Evolutionary conservation across 2,113 vertebrate genomes (phyloP).

Genomic region (Ivindomyrus marchei): DNA sequence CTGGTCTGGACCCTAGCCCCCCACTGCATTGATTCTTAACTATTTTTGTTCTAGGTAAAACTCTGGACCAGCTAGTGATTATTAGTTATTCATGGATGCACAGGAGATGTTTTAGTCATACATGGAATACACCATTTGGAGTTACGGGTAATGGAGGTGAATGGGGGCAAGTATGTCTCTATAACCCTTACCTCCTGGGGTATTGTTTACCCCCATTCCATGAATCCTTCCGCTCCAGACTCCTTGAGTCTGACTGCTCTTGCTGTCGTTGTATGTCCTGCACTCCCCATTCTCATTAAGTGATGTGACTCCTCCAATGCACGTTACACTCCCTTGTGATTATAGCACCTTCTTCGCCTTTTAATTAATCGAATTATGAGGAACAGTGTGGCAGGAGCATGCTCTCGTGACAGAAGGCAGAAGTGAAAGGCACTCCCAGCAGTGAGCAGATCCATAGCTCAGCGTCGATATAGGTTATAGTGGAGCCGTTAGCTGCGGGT

Average conservation of each 20-base stretch:
- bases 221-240: not conserved
- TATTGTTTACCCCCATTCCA: not conserved
- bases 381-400: not conserved
- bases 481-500: not conserved
- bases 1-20: not conserved
- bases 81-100: not conserved
- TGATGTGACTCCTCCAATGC: not conserved
- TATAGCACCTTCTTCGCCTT: not conserved
- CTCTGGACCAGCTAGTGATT: not conserved
- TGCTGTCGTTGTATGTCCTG: not conserved
- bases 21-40: not conserved
- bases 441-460: not conserved
- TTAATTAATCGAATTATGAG: conserved; percentile 1
- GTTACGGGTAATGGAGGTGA: not conserved
- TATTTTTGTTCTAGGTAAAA: not conserved
- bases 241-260: not conserved
- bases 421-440: not conserved
- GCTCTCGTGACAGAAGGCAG: not conserved
- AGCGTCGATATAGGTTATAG: not conserved
- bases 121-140: not conserved
- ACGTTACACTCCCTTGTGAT: not conserved
- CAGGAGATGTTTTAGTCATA: not conserved
- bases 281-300: not conserved
- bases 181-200: not conserved
- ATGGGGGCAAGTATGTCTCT: not conserved